Conservation (phyloP, 2,113 vertebrate genomes). For the Passerina amoena region DNA sequence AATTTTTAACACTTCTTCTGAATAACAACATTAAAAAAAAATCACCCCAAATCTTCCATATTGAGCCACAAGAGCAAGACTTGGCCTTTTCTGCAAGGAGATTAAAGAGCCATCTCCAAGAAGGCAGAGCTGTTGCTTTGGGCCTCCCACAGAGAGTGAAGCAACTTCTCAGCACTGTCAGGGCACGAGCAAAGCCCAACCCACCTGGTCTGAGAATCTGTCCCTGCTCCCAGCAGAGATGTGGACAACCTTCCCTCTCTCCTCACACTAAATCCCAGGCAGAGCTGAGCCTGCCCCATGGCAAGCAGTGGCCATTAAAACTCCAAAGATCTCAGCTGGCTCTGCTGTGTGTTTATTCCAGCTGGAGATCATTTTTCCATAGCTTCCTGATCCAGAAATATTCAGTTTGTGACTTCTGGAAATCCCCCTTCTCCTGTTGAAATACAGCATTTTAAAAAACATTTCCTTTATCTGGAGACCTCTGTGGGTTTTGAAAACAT, state of each 20-base stretch:
- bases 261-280: not conserved
- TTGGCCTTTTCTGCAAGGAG: not conserved
- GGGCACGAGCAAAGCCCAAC: not conserved
- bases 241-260: not conserved
- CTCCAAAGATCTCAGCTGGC: not conserved
- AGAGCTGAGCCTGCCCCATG: not conserved
- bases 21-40: not conserved
- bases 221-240: accelerated
- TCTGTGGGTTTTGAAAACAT: not conserved
- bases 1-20: not conserved
- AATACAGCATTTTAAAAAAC: not conserved
- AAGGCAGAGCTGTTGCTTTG: not conserved
- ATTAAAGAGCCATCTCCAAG: not conserved
- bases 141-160: not conserved
- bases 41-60: not conserved
- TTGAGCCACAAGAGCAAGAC: not conserved
- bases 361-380: not conserved
- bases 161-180: not conserved
- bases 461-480: not conserved
- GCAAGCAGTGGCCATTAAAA: not conserved
- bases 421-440: not conserved
- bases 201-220: too few relatives aligned
- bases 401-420: not conserved
- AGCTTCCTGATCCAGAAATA: not conserved
- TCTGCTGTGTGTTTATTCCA: not conserved